These are phyloP conservation scores for Erythrocercus mccallii DNA, from an alignment of 2,113 vertebrate species.

Conservation along the genomic window DNA sequence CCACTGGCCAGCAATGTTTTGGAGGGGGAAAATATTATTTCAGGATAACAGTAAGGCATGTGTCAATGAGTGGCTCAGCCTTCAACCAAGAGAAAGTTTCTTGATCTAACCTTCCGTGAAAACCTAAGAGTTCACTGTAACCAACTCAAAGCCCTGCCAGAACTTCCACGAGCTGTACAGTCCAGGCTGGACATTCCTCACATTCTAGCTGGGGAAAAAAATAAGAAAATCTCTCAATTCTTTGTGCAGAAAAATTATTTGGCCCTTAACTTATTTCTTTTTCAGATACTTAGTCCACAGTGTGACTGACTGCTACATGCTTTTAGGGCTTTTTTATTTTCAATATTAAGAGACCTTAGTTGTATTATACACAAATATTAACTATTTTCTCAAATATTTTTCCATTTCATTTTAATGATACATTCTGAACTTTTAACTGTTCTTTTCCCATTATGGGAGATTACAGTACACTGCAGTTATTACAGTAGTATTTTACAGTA, in stretches of 20 bases:
- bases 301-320: neutral
- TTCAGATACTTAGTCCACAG: neutral
- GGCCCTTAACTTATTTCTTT: neutral
- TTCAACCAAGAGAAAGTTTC: neutral
- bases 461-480: neutral
- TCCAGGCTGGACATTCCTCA: neutral
- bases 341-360: neutral
- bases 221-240: neutral
- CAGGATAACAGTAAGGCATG: neutral
- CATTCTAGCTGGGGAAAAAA: neutral
- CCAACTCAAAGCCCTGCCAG: constrained; percentile 11
- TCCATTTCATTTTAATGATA: neutral
- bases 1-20: neutral
- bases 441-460: neutral
- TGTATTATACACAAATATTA: neutral
- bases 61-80: neutral
- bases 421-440: neutral
- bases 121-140: neutral
- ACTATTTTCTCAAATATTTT: neutral
- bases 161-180: neutral
- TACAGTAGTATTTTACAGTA: neutral
- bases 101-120: constrained; percentile 3
- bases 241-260: neutral
- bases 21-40: neutral
- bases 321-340: neutral